Base-by-base conservation (phyloP, 1,140 invertebrate genomes). In the Orius laevigatus region DNA sequence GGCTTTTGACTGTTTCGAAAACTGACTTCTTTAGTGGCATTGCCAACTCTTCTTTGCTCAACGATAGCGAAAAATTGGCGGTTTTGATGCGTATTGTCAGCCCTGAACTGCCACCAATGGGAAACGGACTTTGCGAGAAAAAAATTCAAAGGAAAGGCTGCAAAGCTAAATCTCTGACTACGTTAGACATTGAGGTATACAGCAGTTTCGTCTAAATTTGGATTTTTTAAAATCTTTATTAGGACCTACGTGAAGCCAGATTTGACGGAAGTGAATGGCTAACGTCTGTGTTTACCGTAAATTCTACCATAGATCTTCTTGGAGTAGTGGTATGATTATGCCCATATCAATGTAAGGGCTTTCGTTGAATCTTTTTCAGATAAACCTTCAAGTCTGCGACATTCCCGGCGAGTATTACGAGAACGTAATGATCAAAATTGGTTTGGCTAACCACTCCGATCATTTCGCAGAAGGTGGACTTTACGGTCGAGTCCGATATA, bases 11-110 rank as follows among this genome's bases (percentile, higher is more conserved):
- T 0, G 63, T 89, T 53, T 77, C 74, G 0, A 75, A 81, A 1
- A 73, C 82, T 57, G 76, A 86, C 66, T 88, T 88, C 62, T 82
- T 83, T 1, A 77, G 79, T 55, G 80, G 79, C 0, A 78, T 81
- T 3, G 83, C 78, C 0, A 67, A 73, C 14, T 84, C 81, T 1
- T 67, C 70, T 20, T 62, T 88, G 2, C 66, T 89, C 9, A 73
- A 74, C 0, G 73, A 79, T 60, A 70, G 80, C 10, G 84, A 89
- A 61, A 76, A 79, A n/a, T 77, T 84, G 55, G 73, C 79, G 1
- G 76, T 89, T 33, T 20, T 51, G 4, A 25, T 42, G 16, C 32
- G 44, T 9, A 51, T 51, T 6, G 33, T 45, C 6, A 39, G 33
- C 12, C 15, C 39, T 41, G 12, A 36, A 12, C 12, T 25, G 3